Evolutionary conservation across 2,113 vertebrate species (phyloP).

Genomic region (Amazona guildingii): DNA sequence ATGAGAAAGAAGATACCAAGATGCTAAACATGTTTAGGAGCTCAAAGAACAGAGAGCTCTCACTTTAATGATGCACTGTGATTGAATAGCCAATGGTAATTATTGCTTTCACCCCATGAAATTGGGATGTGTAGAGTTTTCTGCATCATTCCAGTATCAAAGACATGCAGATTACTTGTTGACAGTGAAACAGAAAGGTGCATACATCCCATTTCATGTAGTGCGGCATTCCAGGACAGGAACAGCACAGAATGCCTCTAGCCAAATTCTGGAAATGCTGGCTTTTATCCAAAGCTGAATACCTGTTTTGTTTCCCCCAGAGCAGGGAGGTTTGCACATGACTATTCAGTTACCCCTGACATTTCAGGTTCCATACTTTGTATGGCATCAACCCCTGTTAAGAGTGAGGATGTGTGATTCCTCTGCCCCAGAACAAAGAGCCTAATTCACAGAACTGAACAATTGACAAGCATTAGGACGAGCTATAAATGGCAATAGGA

Average conservation of each 20-base stretch:
- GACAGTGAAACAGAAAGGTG: background rate
- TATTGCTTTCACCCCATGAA: background rate
- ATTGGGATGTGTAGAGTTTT: background rate
- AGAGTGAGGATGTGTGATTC: background rate
- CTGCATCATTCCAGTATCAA: background rate
- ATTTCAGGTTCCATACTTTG: background rate
- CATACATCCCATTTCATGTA: background rate
- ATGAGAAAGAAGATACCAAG: background rate
- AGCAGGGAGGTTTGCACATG: accelerated
- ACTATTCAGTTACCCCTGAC: background rate
- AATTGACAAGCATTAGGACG: background rate
- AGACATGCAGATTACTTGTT: background rate
- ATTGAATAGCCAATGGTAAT: background rate
- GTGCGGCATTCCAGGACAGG: background rate
- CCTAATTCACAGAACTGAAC: background rate
- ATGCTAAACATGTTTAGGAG: background rate
- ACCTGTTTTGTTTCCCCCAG: background rate
- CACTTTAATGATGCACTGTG: background rate
- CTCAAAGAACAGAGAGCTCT: background rate
- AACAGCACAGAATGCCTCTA: background rate
- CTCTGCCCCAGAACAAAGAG: background rate
- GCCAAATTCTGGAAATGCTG: background rate
- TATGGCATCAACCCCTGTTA: background rate
- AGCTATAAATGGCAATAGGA: background rate
- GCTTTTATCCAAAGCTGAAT: background rate